Evolutionary conservation across 2,888 invertebrate genomes (phyloP), one percentile per base, ranked within the genome.

Genomic region (Callosobruchus maculatus): DNA sequence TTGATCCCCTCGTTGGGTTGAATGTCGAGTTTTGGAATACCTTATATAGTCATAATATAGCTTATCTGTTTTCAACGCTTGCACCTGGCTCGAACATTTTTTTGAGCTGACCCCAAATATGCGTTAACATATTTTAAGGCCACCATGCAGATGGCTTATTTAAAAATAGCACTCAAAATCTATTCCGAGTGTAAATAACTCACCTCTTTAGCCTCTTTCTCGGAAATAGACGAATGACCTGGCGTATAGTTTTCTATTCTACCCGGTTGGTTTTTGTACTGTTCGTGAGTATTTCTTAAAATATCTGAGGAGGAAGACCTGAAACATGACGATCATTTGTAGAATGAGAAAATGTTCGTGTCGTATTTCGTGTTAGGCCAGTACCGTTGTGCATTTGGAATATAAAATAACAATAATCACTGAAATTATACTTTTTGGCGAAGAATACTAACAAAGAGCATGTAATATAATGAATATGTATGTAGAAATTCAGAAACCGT

Each of bases 171-270:
- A 3, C 7, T 7, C 18, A 49, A 13, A 0, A 49, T 49, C 49
- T 49, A 49, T 49, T 49, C 18, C 13, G 7, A 13, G 30, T 68
- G n/a, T 66, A 0, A 73, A 70, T 18, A 22, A 79, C 80, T 83
- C 89, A 93, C 95, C 93, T 95, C 93, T 89, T 95, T 95, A 21
- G 94, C 93, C 90, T 95, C 95, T 86, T 94, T 95, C 79, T 95
- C 95, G 3, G 95, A 93, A 72, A 97, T 95, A 0, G 97, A 97
- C 5, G 97, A 97, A 85, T 92, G 93, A 22, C 98, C 98, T 2
- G 98, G 97, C 75, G 94, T 91, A 87, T 98, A 98, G 87, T 98
- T 93, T 87, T 97, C 97, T 86, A 98, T 98, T 84, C 95, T 92
- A 73, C 97, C 95, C 0, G 98, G 97, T 85, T 96, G 95, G 85